phyloP scores from a whole-genome alignment of 2,888 invertebrate genomes.

The Melinopterus prodromus region DNA sequence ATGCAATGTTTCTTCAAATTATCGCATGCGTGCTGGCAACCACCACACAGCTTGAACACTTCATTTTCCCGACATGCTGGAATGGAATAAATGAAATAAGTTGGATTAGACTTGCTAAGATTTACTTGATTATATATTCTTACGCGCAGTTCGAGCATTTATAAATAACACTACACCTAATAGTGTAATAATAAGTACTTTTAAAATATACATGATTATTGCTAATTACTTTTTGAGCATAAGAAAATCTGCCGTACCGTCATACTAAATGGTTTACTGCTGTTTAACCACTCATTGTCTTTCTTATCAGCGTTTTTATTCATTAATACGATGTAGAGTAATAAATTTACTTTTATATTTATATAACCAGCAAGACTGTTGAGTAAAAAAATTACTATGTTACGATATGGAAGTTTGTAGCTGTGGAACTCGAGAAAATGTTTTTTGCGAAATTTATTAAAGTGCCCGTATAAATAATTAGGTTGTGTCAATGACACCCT shows the following conservation, averaged over 20 bases:
- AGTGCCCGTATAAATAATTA: too few relatives aligned
- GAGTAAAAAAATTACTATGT: too few relatives aligned
- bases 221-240: background rate
- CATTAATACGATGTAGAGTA: background rate
- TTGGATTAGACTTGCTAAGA: background rate
- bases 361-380: too few relatives aligned
- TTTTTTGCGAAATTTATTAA: too few relatives aligned
- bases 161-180: background rate
- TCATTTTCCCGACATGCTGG: background rate
- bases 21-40: slow-evolving; percentile 6
- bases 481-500: too few relatives aligned
- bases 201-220: background rate
- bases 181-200: background rate
- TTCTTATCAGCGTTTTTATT: background rate
- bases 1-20: background rate
- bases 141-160: background rate
- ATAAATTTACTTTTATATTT: too few relatives aligned
- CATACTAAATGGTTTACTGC: background rate
- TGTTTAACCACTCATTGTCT: background rate
- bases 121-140: background rate
- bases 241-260: background rate
- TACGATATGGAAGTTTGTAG: too few relatives aligned
- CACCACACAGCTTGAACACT: background rate
- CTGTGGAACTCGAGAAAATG: too few relatives aligned
- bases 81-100: background rate